phyloP scores from a whole-genome alignment of 1,140 invertebrate species.

The Orius insidiosus region DNA sequence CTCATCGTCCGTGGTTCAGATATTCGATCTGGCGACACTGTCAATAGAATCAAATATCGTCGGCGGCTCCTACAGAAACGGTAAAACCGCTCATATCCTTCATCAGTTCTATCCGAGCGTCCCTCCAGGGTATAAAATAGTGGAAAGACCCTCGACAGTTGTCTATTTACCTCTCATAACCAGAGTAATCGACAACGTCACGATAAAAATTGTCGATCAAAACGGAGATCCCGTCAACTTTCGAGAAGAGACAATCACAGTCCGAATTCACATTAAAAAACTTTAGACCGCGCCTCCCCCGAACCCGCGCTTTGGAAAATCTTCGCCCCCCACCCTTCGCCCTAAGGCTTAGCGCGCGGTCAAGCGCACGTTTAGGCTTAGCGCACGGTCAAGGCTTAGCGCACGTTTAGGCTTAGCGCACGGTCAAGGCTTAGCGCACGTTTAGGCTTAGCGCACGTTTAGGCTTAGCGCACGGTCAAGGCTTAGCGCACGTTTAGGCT shows the following conservation, averaged over 20 bases:
- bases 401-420: too few relatives aligned
- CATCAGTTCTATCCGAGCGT: conserved; percentile 23
- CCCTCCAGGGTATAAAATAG: conserved; percentile 22
- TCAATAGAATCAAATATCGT: conserved; percentile 14
- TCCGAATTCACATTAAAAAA: too few relatives aligned
- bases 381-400: too few relatives aligned
- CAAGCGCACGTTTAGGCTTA: too few relatives aligned
- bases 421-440: too few relatives aligned
- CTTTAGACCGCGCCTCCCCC: too few relatives aligned
- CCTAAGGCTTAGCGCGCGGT: too few relatives aligned
- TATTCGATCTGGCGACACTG: conserved; percentile 10
- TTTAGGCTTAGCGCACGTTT: too few relatives aligned
- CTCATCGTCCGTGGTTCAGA: conserved; percentile 8
- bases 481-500: too few relatives aligned
- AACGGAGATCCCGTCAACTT: conserved; percentile 16
- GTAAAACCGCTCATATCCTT: conserved; percentile 20
- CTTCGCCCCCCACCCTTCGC: too few relatives aligned
- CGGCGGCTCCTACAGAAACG: conserved; percentile 22
- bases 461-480: too few relatives aligned
- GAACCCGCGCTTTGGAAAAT: too few relatives aligned
- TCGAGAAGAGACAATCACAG: conserved; percentile 14
- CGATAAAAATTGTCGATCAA: conserved; percentile 16
- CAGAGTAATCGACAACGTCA: conserved; percentile 16
- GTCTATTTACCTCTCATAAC: conserved; percentile 18
- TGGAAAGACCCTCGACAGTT: conserved; percentile 18